Conservation (phyloP, 1,140 invertebrate genomes). For the Gonioctena quinquepunctata region DNA sequence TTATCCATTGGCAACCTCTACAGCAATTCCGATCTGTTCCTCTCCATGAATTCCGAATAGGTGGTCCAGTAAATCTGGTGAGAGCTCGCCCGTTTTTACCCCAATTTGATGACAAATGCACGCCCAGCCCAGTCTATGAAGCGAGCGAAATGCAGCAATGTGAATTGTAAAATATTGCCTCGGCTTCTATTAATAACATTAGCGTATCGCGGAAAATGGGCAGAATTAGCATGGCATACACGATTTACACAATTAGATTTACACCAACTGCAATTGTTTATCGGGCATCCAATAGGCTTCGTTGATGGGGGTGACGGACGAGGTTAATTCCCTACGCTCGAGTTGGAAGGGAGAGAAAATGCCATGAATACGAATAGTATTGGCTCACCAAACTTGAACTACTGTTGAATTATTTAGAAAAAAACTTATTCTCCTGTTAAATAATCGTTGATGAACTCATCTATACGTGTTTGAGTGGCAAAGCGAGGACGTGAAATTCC, state of each 20-base stretch:
- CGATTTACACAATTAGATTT: slow-evolving; percentile 5
- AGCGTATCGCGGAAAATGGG: slow-evolving; percentile 8
- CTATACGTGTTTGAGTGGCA: too few species aligned
- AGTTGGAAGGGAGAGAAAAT: too few species aligned
- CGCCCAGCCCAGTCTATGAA: too few species aligned
- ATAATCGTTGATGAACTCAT: too few species aligned
- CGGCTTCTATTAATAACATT: slow-evolving; percentile 5
- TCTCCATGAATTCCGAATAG: background rate
- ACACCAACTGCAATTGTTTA: slow-evolving; percentile 11
- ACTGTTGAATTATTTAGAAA: too few species aligned
- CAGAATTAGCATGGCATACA: slow-evolving; percentile 9
- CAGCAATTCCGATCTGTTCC: too few species aligned
- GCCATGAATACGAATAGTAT: too few species aligned
- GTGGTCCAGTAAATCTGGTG: background rate
- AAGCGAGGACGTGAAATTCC: too few species aligned
- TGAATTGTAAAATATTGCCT: background rate
- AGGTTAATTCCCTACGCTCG: background rate
- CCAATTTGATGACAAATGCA: too few species aligned
- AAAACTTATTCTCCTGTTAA: too few species aligned
- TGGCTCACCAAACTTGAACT: too few species aligned
- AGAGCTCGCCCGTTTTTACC: background rate
- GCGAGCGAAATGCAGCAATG: background rate
- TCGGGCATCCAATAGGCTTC: background rate
- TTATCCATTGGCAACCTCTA: background rate
- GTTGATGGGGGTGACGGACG: background rate